Evolutionary conservation across 1,140 invertebrate species (phyloP).

Genomic region (Cydia splendana): DNA sequence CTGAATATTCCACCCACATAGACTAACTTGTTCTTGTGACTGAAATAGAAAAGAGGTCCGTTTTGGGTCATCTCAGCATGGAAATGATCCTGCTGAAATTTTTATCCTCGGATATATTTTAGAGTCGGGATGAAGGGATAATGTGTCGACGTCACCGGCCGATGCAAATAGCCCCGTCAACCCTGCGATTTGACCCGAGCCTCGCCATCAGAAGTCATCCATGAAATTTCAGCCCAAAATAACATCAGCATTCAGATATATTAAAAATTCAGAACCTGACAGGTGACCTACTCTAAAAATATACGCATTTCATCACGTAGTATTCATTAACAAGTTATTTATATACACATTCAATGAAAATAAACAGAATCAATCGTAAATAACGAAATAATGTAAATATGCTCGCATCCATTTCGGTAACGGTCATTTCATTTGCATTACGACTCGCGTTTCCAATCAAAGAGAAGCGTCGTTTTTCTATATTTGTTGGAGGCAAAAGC

Average conservation of each 20-base stretch:
- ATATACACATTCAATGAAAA: not conserved
- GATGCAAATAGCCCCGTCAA: constrained; percentile 45
- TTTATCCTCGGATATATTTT: constrained; percentile 45
- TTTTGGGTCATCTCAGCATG: constrained; percentile 38
- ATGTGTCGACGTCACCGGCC: constrained; percentile 45
- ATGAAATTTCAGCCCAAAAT: constrained; percentile 20
- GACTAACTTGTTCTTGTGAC: not conserved
- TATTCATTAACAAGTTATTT: not conserved
- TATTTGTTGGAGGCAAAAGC: not conserved
- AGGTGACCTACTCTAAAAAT: constrained; percentile 19
- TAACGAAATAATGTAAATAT: constrained; percentile 18
- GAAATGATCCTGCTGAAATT: constrained; percentile 44
- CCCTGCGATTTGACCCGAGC: constrained; percentile 39
- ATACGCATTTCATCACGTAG: not conserved
- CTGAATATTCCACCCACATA: not conserved
- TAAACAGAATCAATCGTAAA: constrained; percentile 5
- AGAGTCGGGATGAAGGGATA: constrained; percentile 50
- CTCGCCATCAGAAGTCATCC: constrained; percentile 39
- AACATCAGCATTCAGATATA: constrained; percentile 24
- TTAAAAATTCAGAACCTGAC: constrained; percentile 15
- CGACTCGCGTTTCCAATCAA: constrained; percentile 2
- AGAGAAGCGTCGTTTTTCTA: constrained; percentile 7
- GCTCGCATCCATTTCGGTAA: not conserved
- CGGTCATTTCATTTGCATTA: constrained; percentile 26
- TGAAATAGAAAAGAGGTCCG: constrained; percentile 34